Evolutionary conservation across 2,888 invertebrate genomes (phyloP).

Genomic region (Zygogramma bicolorata): DNA sequence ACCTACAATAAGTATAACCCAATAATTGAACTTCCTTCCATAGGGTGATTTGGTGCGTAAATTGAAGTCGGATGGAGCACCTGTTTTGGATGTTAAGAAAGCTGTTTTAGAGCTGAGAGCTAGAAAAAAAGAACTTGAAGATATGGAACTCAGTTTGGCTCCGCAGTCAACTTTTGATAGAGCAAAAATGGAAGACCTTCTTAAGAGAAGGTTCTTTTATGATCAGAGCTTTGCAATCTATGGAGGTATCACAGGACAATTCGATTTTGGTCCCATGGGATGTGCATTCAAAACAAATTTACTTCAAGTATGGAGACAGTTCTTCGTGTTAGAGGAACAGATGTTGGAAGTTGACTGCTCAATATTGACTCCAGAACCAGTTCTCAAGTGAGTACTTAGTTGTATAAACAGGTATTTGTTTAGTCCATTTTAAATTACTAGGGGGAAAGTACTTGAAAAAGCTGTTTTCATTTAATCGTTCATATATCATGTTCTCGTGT

Average conservation of each 20-base stretch:
- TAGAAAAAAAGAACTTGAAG: conserved; percentile 91
- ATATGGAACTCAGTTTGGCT: conserved; percentile 88
- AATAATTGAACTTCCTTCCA: conserved; percentile 1
- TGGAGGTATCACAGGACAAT: conserved; percentile 94
- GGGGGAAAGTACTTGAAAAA: no score
- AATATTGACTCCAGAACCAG: conserved; percentile 96
- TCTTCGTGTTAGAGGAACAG: conserved; percentile 96
- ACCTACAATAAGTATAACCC: not conserved
- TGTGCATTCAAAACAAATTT: conserved; percentile 98
- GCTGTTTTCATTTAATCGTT: no score
- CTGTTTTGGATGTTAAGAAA: conserved; percentile 92
- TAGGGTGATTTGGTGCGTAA: conserved; percentile 92
- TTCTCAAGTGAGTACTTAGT: conserved; percentile 81
- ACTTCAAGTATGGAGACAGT: conserved; percentile 92
- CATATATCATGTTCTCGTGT: no score
- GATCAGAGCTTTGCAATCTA: conserved; percentile 99
- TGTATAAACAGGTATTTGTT: no score
- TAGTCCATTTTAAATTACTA: no score
- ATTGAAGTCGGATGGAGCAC: conserved; percentile 87
- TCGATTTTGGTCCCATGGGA: conserved; percentile 99
- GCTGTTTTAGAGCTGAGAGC: conserved; percentile 94
- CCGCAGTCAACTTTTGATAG: conserved; percentile 87
- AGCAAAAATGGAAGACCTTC: conserved; percentile 94
- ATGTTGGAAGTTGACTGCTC: conserved; percentile 99
- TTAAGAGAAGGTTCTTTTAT: conserved; percentile 97